Evolutionary conservation across 2,113 vertebrate genomes (phyloP), one percentile per base, ranked within the genome.

Genomic region (Salminus brasiliensis): DNA sequence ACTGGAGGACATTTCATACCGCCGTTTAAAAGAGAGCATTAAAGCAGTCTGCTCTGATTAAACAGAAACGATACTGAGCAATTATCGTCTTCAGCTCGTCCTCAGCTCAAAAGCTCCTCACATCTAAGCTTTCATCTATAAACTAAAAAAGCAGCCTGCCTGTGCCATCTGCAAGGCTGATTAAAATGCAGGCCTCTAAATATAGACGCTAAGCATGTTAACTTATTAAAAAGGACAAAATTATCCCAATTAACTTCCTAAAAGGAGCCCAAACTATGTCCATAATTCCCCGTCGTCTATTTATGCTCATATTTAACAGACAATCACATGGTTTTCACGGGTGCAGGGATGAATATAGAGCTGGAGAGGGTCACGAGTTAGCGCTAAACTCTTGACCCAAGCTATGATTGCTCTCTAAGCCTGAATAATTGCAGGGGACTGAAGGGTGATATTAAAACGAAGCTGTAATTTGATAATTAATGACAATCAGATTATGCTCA

Each of bases 331-430:
- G 5, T 60, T 60, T 63, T 32, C 36, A 72, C 63, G 69, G 41
- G 34, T 23, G 66, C 78, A 60, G 57, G 55, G n/a, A 34, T n/a
- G 69, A 79, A 76, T 41, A 52, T 80, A 81, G 68, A 80, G 76
- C 65, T 11, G 52, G 69, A 83, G 73, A 76, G 29, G 57, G 70
- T 82, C 76, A 84, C 36, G 83, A 83, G 84, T 83, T 25, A 79
- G 82, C 71, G 69, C 75, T 83, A 72, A 74, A 87, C 86, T 85
- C 74, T 78, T 89, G 87, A 89, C 78, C 88, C 79, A 34, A 25
- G 18, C 29, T n/a, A 3, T 13, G 52, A 25, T 11, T n/a, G 6
- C n/a, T 43, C 9, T 52, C 71, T 41, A 41, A 25, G 43, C 23
- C 41, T 32, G 4, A 74, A n/a, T 30, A 1, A 32, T 15, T 53